phyloP scores from a whole-genome alignment of 1,140 invertebrate species.

The Orussus abietinus region DNA sequence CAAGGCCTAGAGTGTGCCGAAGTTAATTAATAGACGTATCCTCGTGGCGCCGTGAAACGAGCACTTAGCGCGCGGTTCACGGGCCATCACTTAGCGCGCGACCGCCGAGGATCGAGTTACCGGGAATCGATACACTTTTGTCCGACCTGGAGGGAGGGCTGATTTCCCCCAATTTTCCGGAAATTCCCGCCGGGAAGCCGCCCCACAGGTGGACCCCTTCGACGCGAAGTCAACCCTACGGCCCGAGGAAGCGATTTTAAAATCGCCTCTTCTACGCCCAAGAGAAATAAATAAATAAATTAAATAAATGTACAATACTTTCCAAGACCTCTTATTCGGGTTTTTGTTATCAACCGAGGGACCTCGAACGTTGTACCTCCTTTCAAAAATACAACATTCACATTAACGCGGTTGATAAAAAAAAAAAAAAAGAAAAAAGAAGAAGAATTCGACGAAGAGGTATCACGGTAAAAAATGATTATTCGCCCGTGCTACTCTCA shows the following conservation, averaged over 20 bases:
- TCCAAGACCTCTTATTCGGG: too few species aligned
- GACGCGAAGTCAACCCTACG: too few species aligned
- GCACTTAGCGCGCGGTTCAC: conserved; percentile 48
- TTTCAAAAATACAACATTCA: too few species aligned
- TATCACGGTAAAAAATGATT: too few species aligned
- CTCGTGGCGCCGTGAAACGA: conserved; percentile 44
- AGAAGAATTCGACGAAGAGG: too few species aligned
- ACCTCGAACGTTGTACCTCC: too few species aligned
- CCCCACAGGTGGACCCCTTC: too few species aligned
- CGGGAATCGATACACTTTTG: conserved; percentile 46
- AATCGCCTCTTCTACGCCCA: conserved; percentile 12
- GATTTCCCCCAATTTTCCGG: neutral
- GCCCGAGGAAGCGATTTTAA: conserved; percentile 5
- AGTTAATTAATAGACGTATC: conserved; percentile 52
- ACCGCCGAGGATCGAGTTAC: conserved; percentile 53
- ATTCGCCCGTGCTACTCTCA: too few species aligned
- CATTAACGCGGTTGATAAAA: too few species aligned
- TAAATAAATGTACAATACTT: conserved; percentile 4
- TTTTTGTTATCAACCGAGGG: too few species aligned
- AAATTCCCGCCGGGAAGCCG: conserved; percentile 8
- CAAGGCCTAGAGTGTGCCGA: too few species aligned
- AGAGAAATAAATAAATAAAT: conserved; percentile 17
- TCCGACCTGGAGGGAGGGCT: conserved; percentile 4
- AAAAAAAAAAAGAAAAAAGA: too few species aligned
- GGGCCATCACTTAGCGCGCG: conserved; percentile 46